These are phyloP conservation scores for Crotalus tigris DNA, from an alignment of 2,113 vertebrate species.

Conservation along the genomic window DNA sequence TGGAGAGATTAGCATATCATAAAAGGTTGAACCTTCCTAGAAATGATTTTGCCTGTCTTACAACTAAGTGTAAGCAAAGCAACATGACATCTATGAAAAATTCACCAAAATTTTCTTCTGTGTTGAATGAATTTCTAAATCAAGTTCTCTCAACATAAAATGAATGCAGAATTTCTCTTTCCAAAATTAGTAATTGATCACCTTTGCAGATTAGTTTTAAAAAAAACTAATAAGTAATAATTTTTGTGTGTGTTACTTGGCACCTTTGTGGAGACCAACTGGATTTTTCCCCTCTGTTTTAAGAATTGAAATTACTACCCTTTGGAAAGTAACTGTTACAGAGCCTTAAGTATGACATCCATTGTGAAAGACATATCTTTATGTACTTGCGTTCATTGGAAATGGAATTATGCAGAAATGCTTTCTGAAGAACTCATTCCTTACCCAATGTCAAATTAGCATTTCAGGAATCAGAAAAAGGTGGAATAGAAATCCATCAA, in stretches of 20 bases:
- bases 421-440: not conserved
- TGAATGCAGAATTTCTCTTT: not conserved
- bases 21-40: not conserved
- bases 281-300: not conserved
- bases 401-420: not conserved
- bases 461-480: not conserved
- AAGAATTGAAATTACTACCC: not conserved
- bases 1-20: not conserved
- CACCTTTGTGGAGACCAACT: not conserved
- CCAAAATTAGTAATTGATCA: not conserved
- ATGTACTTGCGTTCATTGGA: not conserved
- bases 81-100: not conserved
- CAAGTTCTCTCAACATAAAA: not conserved
- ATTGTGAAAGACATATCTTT: not conserved
- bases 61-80: not conserved
- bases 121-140: not conserved
- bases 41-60: not conserved
- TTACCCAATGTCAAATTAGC: not conserved
- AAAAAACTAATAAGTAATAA: not conserved
- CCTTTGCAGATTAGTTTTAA: not conserved
- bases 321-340: not conserved
- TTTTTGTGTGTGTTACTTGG: not conserved
- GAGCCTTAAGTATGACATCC: not conserved
- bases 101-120: not conserved
- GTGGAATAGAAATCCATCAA: not conserved